A percentile compares a stretch with the other conserved stretches of the same genome.
Conservation (phyloP, 1,140 invertebrate genomes). For the Hyposmocoma kahamanoa region DNA sequence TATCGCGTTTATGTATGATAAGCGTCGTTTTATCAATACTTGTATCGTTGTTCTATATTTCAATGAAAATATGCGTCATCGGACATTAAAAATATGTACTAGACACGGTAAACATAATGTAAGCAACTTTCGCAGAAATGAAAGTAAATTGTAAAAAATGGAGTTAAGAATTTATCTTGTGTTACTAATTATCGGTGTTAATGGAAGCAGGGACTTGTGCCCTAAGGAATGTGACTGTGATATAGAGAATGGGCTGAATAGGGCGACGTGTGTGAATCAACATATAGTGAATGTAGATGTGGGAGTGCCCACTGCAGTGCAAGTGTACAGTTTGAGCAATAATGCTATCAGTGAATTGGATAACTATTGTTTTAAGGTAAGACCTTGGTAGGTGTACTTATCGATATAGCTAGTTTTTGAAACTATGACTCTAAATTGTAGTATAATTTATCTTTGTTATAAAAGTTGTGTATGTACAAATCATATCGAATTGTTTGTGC, state of each 20-base stretch:
- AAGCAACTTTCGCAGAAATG: neutral
- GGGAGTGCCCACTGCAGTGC: conserved; percentile 59
- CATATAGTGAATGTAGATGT: conserved; percentile 66
- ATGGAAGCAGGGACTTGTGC: conserved; percentile 35
- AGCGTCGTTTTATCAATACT: neutral
- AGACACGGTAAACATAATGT: neutral
- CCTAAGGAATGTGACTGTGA: conserved; percentile 73
- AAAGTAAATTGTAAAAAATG: conserved; percentile 28
- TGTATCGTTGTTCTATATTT: neutral
- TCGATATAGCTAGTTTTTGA: too few species aligned
- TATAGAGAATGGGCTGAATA: conserved; percentile 59
- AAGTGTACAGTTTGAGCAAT: conserved; percentile 67
- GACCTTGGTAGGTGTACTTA: too few species aligned
- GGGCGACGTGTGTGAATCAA: conserved; percentile 64
- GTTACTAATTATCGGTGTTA: conserved; percentile 23
- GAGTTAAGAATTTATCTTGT: conserved; percentile 27
- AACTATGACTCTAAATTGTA: too few species aligned
- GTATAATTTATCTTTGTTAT: too few species aligned
- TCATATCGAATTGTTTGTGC: too few species aligned
- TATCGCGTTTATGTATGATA: neutral
- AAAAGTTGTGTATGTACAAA: too few species aligned
- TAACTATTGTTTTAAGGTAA: conserved; percentile 71
- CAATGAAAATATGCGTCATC: neutral
- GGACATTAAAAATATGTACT: neutral
- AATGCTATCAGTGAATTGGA: conserved; percentile 70